Evolutionary conservation across 2,888 invertebrate genomes (phyloP).

Genomic region (Dicyrtomina minuta): DNA sequence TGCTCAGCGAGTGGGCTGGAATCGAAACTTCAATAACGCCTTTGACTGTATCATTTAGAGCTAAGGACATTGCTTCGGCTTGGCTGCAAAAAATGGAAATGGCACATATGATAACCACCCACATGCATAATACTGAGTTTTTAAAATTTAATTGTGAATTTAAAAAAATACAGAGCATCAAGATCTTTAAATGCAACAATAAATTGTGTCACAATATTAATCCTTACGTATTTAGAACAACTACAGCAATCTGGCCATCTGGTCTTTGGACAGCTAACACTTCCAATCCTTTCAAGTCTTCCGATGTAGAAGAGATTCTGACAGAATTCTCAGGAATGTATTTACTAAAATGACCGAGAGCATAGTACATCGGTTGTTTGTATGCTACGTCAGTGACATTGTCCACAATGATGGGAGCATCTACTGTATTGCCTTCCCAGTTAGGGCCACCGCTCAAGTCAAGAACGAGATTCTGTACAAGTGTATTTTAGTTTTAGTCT

Average conservation of each 20-base stretch:
- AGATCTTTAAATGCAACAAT: too few relatives aligned
- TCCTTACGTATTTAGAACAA: conserved; percentile 40
- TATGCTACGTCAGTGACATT: conserved; percentile 53
- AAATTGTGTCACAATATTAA: background rate
- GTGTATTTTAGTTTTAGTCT: too few relatives aligned
- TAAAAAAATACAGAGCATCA: background rate
- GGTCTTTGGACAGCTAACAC: conserved; percentile 37
- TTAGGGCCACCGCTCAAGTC: conserved; percentile 61
- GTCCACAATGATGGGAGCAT: conserved; percentile 61
- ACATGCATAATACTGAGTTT: background rate
- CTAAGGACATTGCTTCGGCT: background rate
- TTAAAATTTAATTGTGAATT: background rate
- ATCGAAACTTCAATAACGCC: conserved; percentile 29
- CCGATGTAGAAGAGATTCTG: conserved; percentile 25
- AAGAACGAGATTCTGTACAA: conserved; percentile 61
- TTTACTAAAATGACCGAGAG: conserved; percentile 60
- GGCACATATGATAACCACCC: too few relatives aligned
- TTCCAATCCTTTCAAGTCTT: conserved; percentile 34
- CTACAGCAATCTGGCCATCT: conserved; percentile 34
- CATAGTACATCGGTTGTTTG: conserved; percentile 64
- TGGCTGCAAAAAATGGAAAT: conserved; percentile 21
- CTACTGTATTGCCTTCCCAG: conserved; percentile 61
- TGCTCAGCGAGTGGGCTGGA: conserved; percentile 34
- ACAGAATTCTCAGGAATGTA: conserved; percentile 54
- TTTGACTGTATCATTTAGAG: conserved; percentile 21